Base-by-base conservation (phyloP, 1,140 invertebrate species). In the Heliothis virescens region DNA sequence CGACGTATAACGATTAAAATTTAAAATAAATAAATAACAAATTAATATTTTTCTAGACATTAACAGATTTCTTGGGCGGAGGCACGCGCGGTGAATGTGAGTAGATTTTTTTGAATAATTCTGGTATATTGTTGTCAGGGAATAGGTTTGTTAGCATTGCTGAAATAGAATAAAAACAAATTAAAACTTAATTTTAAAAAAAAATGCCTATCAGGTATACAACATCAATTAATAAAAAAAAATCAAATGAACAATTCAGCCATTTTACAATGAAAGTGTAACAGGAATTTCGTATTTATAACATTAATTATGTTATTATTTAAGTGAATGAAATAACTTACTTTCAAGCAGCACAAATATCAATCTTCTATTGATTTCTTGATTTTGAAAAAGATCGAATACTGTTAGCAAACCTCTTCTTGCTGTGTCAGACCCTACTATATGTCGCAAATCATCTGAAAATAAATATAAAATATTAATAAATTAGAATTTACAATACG, bases 371-470 rank as follows among this genome's bases (percentile, higher is more conserved):
- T 99, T 99, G 29, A 99, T 96, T 76, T 97, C 96, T 85, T 97
- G 96, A 81, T 97, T 96, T 95, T 99, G 98, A 85, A 99, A 97
- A 82, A 99, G 95, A 87, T 98, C 97, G 89, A 99, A 99, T 3
- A 99, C 96, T 48, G 97, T 97, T n/a, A 98, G 93, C 1, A 99
- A 95, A n/a, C 98, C 98, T 76, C 97, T 96, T 41, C 98, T 95
- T 9, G 98, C 98, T 7, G 98, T 98, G 86, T 99, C 98, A 82
- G 97, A 98, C 1, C 99, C 98, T 81, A 99, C 97, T 83, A 99
- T 97, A 91, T 98, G 98, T 88, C 98, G 97, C 69, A 99, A 93
- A 93, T 99, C 98, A 95, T 99, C 98, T 96, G 96, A 88, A 90
- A 96, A 83, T 59, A 78, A 79, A 79, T 5, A 2, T 34, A 34